Evolutionary conservation across 2,888 invertebrate species (phyloP), one percentile per base, ranked within the genome.

Genomic region (Phyllotreta striolata): DNA sequence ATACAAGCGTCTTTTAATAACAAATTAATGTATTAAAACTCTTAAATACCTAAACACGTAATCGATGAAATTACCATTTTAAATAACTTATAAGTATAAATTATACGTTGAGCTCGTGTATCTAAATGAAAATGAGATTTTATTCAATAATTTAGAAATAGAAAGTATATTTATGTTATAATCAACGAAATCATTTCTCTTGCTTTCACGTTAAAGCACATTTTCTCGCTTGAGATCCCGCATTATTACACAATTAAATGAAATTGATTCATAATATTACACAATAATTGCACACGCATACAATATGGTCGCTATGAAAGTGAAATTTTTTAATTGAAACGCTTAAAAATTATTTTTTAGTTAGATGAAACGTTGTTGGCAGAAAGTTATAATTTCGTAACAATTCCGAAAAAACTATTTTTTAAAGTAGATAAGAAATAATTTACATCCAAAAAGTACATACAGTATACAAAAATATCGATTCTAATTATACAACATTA

Each of bases 151-250:
- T 62, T 62, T 56, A 59, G 56, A 66, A 68, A 64, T 68, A 66
- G 66, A 68, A 68, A 68, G 68, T 64, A 58, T 60, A 63, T 52
- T 61, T 55, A 55, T 55, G 63, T 41, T 63, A 63, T 68, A 62
- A 66, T 68, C 61, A 60, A 39, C 40, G 57, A 43, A 66, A 66
- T 64, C 62, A 66, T 68, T 68, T 66, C 63, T 66, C 64, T 51
- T 43, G 60, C 68, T 68, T 68, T 68, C 68, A 64, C 68, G 59
- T 52, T 68, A 66, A 68, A 58, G 68, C 60, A 54, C 63, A 68
- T 64, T 68, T 68, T 64, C 65, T 67, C 65, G 67, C 63, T 62
- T 64, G 63, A 34, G 49, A 52, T 63, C 54, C 59, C 55, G 62
- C 62, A 60, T 64, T 64, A 66, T 68, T 68, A 62, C 55, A 60